Evolutionary conservation across 1,140 invertebrate species (phyloP), one percentile per base, ranked within the genome.

Genomic region (Brachionus manjavacas): DNA sequence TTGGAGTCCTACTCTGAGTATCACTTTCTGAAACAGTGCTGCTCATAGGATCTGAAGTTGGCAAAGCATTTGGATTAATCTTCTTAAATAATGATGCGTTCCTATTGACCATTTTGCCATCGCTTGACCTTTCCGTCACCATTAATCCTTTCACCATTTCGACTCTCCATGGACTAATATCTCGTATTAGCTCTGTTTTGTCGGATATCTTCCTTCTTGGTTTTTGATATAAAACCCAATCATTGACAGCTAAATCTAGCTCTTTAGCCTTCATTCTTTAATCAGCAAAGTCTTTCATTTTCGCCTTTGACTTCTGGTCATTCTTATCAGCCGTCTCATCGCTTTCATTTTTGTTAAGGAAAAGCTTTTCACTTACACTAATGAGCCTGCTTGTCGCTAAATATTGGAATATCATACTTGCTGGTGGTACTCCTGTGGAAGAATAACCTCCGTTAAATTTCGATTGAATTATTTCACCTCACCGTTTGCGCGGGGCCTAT

Each of bases 401-500:
- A 46, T 46, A 46, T 46, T 7, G 43, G n/a, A 64, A 64, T 64
- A 64, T 64, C 23, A 64, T 20, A 20, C 23, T 3, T 64, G 55
- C 8, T 64, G 64, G 81, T 39, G 81, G 23, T 14, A 84, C 55
- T 35, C 81, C 81, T 16, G 55, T 85, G 9, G 70, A 14, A 28
- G 52, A 23, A 83, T 31, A 20, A 39, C 80, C 41, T 85, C 81
- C 0, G 68, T 80, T 20, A 85, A 23, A 14, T 16, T 23, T 20
- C 81, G 64, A 35, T 78, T 85, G 31, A 85, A 85, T 20, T 16
- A 23, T 55, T 85, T 80, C 12, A 43, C 84, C 64, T 85, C 84
- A 41, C 78, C 84, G 83, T 85, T 85, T n/a, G 84, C 85, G 55
- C 25, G 78, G 9, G 85, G 68, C 35, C 72, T 46, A 39, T 43